Evolutionary conservation across 2,113 vertebrate species (phyloP).

Genomic region (Atherinomorus stipes): DNA sequence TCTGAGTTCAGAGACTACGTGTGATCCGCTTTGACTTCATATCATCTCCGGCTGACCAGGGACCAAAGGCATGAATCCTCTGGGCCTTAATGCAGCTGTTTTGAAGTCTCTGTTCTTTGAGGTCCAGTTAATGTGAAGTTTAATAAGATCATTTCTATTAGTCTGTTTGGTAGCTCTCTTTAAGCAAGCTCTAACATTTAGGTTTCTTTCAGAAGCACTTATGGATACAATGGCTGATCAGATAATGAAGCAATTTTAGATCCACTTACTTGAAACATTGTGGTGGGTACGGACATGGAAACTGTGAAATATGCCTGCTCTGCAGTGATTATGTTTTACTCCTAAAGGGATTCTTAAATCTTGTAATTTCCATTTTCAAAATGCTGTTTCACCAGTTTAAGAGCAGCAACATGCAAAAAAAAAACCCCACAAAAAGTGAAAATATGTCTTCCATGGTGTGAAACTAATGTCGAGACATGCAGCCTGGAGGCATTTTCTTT

Average conservation of each 20-base stretch:
- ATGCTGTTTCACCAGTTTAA: not conserved
- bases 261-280: not conserved
- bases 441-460: not conserved
- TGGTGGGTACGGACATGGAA: not conserved
- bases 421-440: slow-evolving; percentile 5
- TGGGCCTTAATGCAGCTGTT: slow-evolving; percentile 1
- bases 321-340: not conserved
- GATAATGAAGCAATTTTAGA: not conserved
- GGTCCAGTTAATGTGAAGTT: not conserved
- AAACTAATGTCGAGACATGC: slow-evolving; percentile 1
- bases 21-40: slow-evolving; percentile 28
- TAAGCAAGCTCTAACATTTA: not conserved
- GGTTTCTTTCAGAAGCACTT: not conserved
- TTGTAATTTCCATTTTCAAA: slow-evolving; percentile 5
- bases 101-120: not conserved
- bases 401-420: not conserved
- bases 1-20: slow-evolving; percentile 23
- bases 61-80: not conserved
- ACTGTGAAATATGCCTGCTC: not conserved
- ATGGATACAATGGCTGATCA: not conserved
- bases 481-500: slow-evolving; percentile 15
- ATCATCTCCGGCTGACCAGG: slow-evolving; percentile 21
- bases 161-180: not conserved
- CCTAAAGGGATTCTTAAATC: not conserved
- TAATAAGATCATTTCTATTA: no score